Base-by-base conservation (phyloP, 37 sponge, comb jelly and placozoan species). In the Aplysina aerophoba region DNA sequence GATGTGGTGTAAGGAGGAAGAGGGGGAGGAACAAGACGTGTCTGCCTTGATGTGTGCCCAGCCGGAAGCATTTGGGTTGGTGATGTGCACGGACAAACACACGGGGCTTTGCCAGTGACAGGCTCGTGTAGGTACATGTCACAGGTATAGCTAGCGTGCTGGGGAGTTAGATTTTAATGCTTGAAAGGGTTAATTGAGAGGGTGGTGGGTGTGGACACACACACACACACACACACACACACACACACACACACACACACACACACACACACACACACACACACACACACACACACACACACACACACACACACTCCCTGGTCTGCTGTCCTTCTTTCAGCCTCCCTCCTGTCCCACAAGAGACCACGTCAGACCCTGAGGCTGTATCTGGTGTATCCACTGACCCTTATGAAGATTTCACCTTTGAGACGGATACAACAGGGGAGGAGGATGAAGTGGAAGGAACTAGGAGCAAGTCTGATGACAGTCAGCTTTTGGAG, bases 361-460 rank as follows among this genome's bases (percentile, higher is more conserved):
- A 69, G 1, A 16, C 28, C 28, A 30, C 71, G 4, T 69, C 71
- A 17, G 35, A 31, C 19, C 34, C 22, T 11, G 30, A 69, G 27
- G 71, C 28, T 4, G 34, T 20, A 34, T 30, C 31, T 1, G 28
- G 30, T 65, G 66, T 11, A 11, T 65, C 66, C 13, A 69, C 28
- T n/a, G 71, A 69, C 71, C 27, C 28, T 30, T 69, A 30, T 30
- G 71, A 69, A 34, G 71, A 69, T 15, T 69, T 69, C 6, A 69
- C 71, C 1, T 69, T 69, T 69, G 71, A 69, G 33, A 69, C 71
- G 19, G 71, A 69, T 35, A 69, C 71, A 31, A 35, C 34, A 31
- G 71, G 71, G 34, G 71, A 69, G 28, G 71, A 69, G 6, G 71
- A 69, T 30, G 71, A 69, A 35, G 71, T 12, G 33, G 71, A 69